A percentile compares a stretch with the other conserved stretches of the same genome.
These are phyloP conservation scores for Campylomormyrus numenius DNA, from an alignment of 2,113 vertebrate genomes.

Conservation along the genomic window DNA sequence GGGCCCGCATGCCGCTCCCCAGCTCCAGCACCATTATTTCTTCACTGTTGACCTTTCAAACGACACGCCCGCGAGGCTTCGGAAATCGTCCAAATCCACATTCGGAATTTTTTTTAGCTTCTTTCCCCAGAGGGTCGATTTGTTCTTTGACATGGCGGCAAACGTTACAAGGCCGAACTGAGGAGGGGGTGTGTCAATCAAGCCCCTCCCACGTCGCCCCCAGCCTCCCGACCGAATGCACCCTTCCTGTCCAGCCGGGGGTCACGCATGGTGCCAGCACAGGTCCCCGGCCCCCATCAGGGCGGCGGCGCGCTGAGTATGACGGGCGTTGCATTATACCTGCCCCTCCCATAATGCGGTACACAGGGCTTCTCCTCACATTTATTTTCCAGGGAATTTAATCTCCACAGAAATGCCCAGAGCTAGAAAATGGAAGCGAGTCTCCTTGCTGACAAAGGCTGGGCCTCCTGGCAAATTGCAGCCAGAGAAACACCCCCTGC, in stretches of 20 bases:
- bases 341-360: conserved; percentile 17
- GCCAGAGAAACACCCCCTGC: neutral
- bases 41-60: neutral
- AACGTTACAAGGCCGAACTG: neutral
- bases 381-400: conserved; percentile 20
- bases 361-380: conserved; percentile 24
- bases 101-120: neutral
- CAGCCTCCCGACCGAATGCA: neutral
- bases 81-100: neutral
- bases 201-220: neutral
- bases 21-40: neutral
- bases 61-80: neutral
- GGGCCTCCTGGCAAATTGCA: conserved; percentile 19
- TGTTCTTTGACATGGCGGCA: neutral
- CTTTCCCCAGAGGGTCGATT: neutral
- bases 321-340: conserved; percentile 22
- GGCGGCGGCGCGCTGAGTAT: neutral
- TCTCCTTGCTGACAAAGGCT: neutral
- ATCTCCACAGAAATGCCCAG: conserved; percentile 23
- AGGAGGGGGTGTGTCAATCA: neutral
- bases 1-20: neutral
- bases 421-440: conserved; percentile 17
- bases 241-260: neutral
- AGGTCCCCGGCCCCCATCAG: neutral
- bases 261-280: neutral